phyloP scores from a whole-genome alignment of 2,888 invertebrate genomes.

The Eupithecia centaureata region DNA sequence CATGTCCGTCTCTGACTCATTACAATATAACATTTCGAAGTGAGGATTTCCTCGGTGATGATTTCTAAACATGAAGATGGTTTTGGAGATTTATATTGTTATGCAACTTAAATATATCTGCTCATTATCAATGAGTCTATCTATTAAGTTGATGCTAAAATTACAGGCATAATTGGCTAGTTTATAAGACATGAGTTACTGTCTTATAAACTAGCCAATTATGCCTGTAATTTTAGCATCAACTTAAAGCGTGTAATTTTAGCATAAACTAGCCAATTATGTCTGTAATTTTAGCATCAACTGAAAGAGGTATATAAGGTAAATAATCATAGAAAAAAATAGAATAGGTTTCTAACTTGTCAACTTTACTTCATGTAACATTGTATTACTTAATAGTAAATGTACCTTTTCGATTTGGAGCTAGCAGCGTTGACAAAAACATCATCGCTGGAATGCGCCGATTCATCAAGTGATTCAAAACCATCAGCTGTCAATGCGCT shows the following conservation, averaged over 20 bases:
- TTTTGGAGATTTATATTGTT: not conserved
- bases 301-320: no score
- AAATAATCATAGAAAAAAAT: no score
- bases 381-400: not conserved
- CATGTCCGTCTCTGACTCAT: constrained; percentile 77
- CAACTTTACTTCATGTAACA: no score
- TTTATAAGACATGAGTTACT: no score
- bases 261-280: not conserved
- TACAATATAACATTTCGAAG: constrained; percentile 73
- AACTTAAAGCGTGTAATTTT: no score
- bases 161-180: not conserved
- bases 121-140: not conserved
- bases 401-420: constrained; percentile 33
- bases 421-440: constrained; percentile 56
- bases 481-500: constrained; percentile 37
- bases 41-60: constrained; percentile 59
- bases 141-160: not conserved
- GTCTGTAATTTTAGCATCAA: not conserved
- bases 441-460: constrained; percentile 57
- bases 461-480: constrained; percentile 33
- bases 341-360: no score
- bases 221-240: not conserved
- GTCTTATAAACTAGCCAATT: not conserved
- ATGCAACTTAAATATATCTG: not conserved
- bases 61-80: no score